Percentiles rank a stretch among this genome's conserved stretches.
These are phyloP conservation scores for Chloebia gouldiae DNA, from an alignment of 2,113 vertebrate genomes.

Conservation along the genomic window DNA sequence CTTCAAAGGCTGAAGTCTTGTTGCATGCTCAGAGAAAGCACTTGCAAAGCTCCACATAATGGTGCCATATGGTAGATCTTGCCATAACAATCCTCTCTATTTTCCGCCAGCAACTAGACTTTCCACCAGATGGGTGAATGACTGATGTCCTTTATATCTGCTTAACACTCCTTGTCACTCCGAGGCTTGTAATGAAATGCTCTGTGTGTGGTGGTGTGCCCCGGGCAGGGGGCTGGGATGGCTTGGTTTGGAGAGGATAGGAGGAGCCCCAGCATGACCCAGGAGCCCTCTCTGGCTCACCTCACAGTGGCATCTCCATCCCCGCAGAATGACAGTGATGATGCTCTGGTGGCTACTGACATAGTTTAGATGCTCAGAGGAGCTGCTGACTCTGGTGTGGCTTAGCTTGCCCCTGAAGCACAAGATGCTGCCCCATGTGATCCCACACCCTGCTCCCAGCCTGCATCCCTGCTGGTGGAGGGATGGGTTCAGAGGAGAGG, in stretches of 20 bases:
- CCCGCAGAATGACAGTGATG: background rate
- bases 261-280: background rate
- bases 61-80: slow-evolving; percentile 52
- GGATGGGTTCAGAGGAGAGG: background rate
- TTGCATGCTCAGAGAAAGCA: slow-evolving; percentile 17
- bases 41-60: slow-evolving; percentile 48
- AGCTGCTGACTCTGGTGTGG: background rate
- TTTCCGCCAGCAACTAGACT: slow-evolving; percentile 28
- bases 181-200: background rate
- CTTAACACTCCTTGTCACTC: slow-evolving; percentile 37
- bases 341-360: background rate
- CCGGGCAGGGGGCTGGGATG: background rate
- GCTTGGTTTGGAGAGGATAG: background rate
- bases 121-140: slow-evolving; percentile 24
- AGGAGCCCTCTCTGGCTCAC: background rate
- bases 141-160: slow-evolving; percentile 48
- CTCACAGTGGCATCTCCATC: background rate
- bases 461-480: background rate
- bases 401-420: background rate
- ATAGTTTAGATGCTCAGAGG: accelerated
- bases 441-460: background rate
- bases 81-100: slow-evolving; percentile 42
- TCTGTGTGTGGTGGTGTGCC: background rate
- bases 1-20: slow-evolving; percentile 51
- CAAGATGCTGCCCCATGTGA: background rate